Evolutionary conservation across 1,140 invertebrate genomes (phyloP), one percentile per base, ranked within the genome.

Genomic region (Apis cerana): DNA sequence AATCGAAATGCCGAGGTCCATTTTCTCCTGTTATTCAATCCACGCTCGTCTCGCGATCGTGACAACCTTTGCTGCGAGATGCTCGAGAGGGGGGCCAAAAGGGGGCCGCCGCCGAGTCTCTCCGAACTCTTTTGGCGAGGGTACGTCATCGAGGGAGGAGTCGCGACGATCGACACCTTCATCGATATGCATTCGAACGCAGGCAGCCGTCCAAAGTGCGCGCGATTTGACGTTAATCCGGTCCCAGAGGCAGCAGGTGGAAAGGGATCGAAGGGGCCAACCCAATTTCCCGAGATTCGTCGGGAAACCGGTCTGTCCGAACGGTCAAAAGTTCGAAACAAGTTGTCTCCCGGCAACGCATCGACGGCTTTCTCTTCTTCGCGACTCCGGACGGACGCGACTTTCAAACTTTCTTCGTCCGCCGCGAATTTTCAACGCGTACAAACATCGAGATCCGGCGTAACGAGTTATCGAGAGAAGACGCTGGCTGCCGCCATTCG

Each of bases 101-200:
- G 33, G n/a, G n/a, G n/a, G n/a, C n/a, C n/a, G n/a, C n/a, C n/a
- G 27, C 1, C 27, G 33, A 33, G 1, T 33, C 33, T 33, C 33
- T 33, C 1, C 27, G 27, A 27, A 27, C 27, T 33, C 33, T 11
- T 52, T 13, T 52, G 54, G 33, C 59, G 58, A 50, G 23, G 50
- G 43, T 50, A 54, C 61, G 7, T 64, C 62, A 17, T 64, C n/a
- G 61, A 17, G n/a, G 4, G 33, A 48, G 9, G 23, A 54, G 8
- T n/a, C n/a, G n/a, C 74, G 64, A 82, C 83, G 80, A 86, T 86
- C 80, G 84, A 87, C 84, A 58, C 72, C 76, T 86, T 75, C 71
- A 76, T 87, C 75, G 85, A 86, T 87, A 83, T 61, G 84, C 84
- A 58, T 87, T 61, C 84, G 80, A 79, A 43, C 71, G 67, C 65